Conservation (phyloP, 2,888 invertebrate species). For the Tanytarsus gracilentus region DNA sequence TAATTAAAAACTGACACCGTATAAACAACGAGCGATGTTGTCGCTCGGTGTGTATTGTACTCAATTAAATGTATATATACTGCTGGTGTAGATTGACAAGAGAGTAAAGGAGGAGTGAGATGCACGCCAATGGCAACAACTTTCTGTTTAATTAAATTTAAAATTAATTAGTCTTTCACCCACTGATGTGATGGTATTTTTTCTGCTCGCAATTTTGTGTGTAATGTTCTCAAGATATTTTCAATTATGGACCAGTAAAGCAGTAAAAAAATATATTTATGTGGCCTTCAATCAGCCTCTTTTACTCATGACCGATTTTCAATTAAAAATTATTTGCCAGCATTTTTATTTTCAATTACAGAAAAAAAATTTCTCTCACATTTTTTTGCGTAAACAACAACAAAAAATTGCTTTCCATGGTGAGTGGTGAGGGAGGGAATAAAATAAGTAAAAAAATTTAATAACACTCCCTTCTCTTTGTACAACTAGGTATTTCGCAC, state of each 20-base stretch:
- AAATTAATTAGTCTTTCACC: constrained; percentile 26
- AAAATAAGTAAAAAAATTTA: no score
- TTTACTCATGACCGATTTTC: constrained; percentile 23
- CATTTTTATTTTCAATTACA: constrained; percentile 29
- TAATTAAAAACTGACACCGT: constrained; percentile 18
- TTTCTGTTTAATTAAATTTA: constrained; percentile 25
- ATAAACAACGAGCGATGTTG: no score
- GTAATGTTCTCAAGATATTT: not conserved
- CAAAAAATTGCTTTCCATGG: no score
- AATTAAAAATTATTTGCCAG: constrained; percentile 28
- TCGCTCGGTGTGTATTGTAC: constrained; percentile 2
- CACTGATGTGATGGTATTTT: constrained; percentile 16
- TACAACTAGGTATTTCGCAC: no score
- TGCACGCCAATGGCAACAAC: constrained; percentile 10
- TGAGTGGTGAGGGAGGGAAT: no score
- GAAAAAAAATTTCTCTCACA: constrained; percentile 19
- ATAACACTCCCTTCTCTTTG: no score
- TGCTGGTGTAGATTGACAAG: not conserved
- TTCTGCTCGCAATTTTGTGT: no score
- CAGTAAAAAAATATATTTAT: not conserved
- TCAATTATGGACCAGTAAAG: not conserved
- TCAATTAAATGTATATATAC: constrained; percentile 25
- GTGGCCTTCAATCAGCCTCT: not conserved
- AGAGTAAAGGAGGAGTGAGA: not conserved
- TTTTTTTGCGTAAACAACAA: constrained; percentile 25